A percentile compares a stretch with the other conserved stretches of the same genome.
Conservation (phyloP, 2,113 vertebrate genomes). For the Stigmatopora nigra region DNA sequence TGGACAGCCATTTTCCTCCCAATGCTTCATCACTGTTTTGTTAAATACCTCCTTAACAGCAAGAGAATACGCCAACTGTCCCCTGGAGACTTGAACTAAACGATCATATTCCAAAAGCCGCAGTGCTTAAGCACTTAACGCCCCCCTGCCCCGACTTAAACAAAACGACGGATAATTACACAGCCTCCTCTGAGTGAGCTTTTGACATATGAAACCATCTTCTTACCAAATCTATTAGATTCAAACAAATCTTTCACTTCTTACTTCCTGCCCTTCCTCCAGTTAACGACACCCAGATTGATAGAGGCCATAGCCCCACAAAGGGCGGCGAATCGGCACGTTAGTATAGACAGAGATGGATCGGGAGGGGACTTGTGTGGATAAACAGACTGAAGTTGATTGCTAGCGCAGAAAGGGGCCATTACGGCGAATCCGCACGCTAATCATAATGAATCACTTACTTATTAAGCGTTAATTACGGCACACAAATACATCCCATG, state of each 20-base stretch:
- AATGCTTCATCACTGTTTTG: constrained; percentile 12
- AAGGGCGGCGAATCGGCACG: constrained; percentile 58
- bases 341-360: constrained; percentile 68
- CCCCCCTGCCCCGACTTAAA: constrained; percentile 21
- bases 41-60: constrained; percentile 31
- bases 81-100: constrained; percentile 47
- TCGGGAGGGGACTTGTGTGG: constrained; percentile 55
- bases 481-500: constrained; percentile 70
- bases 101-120: constrained; percentile 45
- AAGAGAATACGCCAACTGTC: constrained; percentile 34
- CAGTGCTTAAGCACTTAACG: constrained; percentile 16
- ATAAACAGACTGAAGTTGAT: constrained; percentile 72
- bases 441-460: constrained; percentile 82
- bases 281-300: constrained; percentile 61
- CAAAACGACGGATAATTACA: constrained; percentile 46
- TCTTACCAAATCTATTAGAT: constrained; percentile 24
- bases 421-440: constrained; percentile 67
- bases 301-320: constrained; percentile 62
- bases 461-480: constrained; percentile 78
- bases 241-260: constrained; percentile 36
- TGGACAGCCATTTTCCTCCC: constrained; percentile 2
- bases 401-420: constrained; percentile 70
- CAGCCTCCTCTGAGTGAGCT: constrained; percentile 41
- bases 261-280: constrained; percentile 31
- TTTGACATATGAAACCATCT: constrained; percentile 40